phyloP scores from a whole-genome alignment of 2,113 vertebrate species.

The Bufo bufo region DNA sequence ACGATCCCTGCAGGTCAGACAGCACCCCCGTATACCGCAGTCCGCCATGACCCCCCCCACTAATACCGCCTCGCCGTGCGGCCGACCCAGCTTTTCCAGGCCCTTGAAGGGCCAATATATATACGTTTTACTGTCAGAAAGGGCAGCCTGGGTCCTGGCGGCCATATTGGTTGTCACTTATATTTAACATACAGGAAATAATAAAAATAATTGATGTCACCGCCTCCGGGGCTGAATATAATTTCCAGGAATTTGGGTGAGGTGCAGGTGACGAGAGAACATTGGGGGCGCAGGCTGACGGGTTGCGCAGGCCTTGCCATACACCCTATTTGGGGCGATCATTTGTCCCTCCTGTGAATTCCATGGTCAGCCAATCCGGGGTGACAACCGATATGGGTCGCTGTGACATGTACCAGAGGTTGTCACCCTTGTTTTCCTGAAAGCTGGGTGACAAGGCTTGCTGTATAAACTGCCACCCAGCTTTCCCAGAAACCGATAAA shows the following conservation, averaged over 20 bases:
- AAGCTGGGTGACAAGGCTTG: no score
- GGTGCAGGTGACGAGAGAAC: not conserved
- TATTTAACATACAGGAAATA: slow-evolving; percentile 7
- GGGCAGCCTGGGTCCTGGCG: not conserved
- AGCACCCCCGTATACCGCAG: no score
- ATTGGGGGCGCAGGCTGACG: not conserved
- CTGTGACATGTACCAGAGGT: no score
- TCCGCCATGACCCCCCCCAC: no score
- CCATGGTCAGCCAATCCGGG: no score
- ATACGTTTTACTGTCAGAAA: no score
- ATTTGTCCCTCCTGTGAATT: no score
- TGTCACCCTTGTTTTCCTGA: no score
- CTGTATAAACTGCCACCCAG: no score
- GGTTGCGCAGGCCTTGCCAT: not conserved
- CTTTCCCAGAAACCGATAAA: no score
- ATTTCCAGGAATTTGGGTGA: not conserved
- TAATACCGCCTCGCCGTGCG: no score
- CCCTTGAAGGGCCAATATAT: not conserved
- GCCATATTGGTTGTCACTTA: not conserved
- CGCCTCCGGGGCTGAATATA: not conserved
- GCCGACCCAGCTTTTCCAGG: not conserved
- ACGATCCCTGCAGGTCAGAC: not conserved
- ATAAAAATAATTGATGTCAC: slow-evolving; percentile 1
- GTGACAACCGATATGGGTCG: no score
- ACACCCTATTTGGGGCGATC: not conserved